These are phyloP conservation scores for Parnassius glacialis DNA, from an alignment of 2,888 invertebrate species.

Conservation along the genomic window DNA sequence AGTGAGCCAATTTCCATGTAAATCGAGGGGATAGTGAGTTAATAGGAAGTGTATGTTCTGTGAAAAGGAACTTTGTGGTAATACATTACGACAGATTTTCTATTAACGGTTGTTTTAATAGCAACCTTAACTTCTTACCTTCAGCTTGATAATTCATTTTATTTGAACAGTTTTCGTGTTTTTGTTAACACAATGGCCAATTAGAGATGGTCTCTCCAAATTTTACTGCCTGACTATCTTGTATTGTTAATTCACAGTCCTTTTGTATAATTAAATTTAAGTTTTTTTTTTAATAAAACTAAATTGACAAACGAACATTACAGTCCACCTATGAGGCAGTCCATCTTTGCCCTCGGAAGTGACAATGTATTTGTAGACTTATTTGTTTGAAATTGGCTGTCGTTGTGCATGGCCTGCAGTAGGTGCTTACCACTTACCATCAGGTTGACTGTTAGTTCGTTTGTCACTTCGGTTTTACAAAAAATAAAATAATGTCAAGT, in stretches of 20 bases:
- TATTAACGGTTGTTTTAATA: neutral
- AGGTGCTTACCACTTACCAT: no score
- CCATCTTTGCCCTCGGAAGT: no score
- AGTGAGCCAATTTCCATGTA: constrained; percentile 14
- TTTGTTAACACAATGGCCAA: constrained; percentile 17
- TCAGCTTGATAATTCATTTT: constrained; percentile 12
- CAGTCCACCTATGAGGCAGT: no score
- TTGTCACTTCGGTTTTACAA: no score
- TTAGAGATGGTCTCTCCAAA: constrained; percentile 10
- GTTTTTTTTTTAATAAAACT: no score
- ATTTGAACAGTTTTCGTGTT: constrained; percentile 2
- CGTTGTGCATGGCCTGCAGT: no score
- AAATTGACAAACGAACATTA: no score
- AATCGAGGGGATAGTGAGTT: constrained; percentile 11
- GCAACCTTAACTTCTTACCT: constrained; percentile 4
- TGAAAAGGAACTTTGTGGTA: constrained; percentile 5
- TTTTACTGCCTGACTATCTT: constrained; percentile 1
- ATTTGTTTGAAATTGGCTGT: no score
- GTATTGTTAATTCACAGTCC: constrained; percentile 2
- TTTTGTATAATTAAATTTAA: constrained; percentile 4
- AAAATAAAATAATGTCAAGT: no score
- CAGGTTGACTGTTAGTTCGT: no score
- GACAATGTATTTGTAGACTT: no score
- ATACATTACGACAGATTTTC: constrained; percentile 3
- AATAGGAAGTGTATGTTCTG: neutral